These are phyloP conservation scores for Palaemon carinicauda DNA, from an alignment of 1,140 invertebrate genomes.

Conservation along the genomic window DNA sequence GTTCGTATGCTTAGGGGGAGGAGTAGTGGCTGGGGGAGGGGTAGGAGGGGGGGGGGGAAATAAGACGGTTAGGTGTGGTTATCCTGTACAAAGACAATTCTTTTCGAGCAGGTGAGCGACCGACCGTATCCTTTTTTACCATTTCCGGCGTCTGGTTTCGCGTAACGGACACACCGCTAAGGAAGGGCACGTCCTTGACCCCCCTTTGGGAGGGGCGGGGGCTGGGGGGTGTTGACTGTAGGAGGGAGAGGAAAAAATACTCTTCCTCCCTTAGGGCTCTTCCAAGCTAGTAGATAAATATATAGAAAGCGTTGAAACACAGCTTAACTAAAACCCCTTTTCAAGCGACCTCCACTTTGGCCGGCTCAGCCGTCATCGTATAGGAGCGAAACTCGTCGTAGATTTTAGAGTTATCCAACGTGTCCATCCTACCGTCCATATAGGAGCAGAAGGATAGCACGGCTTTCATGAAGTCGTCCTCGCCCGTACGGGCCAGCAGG, in stretches of 20 bases:
- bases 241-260: background rate
- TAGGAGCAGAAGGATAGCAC: conserved; percentile 47
- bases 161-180: too few species aligned
- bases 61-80: too few species aligned
- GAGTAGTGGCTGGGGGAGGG: too few species aligned
- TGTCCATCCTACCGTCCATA: conserved; percentile 54
- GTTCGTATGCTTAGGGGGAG: too few species aligned
- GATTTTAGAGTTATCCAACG: conserved; percentile 44
- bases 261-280: too few species aligned
- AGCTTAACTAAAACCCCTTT: background rate
- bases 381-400: conserved; percentile 56
- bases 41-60: too few species aligned
- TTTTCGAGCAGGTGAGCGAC: too few species aligned
- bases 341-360: background rate
- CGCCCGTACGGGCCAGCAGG: background rate
- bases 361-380: background rate
- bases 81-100: too few species aligned
- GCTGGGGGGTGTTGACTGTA: background rate
- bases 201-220: background rate
- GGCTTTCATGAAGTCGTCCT: conserved; percentile 52
- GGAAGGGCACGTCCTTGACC: too few species aligned
- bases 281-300: background rate
- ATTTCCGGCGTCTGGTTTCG: too few species aligned
- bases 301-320: background rate
- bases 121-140: too few species aligned